Percentiles rank a stretch among this genome's conserved stretches.
Evolutionary conservation across 2,797 vertebrate species (phyloP).

Genomic region (Gastrophryne carolinensis): DNA sequence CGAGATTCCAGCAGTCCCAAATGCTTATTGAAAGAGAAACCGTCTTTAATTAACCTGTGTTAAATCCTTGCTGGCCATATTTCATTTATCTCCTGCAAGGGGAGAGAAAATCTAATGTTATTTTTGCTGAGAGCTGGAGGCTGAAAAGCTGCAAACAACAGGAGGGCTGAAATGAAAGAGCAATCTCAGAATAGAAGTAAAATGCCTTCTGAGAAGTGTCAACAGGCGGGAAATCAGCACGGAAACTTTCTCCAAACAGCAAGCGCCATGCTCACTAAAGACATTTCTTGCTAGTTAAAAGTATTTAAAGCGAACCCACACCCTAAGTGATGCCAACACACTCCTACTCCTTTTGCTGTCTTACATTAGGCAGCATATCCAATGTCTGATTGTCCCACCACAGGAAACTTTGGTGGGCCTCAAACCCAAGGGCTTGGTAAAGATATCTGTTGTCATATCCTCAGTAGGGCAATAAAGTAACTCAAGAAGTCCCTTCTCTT

Average conservation of each 20-base stretch:
- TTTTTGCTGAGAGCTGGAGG: conserved; percentile 2
- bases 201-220: conserved; percentile 17
- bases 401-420: too few species aligned
- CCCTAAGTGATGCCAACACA: too few species aligned
- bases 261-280: conserved; percentile 1
- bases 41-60: background rate
- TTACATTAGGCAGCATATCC: too few species aligned
- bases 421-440: too few species aligned
- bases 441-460: too few species aligned
- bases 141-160: conserved; percentile 2
- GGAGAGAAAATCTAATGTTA: conserved; percentile 29
- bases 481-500: too few species aligned
- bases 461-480: too few species aligned
- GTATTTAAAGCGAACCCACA: too few species aligned
- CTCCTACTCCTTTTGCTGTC: too few species aligned
- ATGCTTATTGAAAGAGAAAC: background rate
- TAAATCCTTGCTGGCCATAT: background rate
- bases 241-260: background rate
- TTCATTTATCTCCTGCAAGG: conserved; percentile 11
- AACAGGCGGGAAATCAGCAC: background rate
- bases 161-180: conserved; percentile 26
- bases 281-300: background rate
- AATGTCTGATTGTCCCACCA: too few species aligned
- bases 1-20: background rate
- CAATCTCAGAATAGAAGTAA: conserved; percentile 35